Percentiles rank a stretch among this genome's conserved stretches.
Conservation (phyloP, 2,888 invertebrate species). For the Meiosimyza decipiens region DNA sequence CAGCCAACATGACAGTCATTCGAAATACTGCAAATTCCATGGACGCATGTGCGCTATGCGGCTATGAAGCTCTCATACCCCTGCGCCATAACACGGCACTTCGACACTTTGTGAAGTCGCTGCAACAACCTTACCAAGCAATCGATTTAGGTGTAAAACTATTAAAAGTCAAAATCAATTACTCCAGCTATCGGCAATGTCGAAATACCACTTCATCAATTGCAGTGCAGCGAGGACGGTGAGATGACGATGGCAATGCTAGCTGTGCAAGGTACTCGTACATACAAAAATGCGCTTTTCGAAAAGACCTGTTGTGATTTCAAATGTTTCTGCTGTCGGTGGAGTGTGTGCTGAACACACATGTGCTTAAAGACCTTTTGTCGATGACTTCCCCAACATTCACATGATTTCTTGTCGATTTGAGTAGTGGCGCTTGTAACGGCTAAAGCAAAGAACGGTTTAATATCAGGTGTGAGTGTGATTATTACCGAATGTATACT, state of each 20-base stretch:
- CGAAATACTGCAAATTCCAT: neutral
- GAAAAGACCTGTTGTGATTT: constrained; percentile 8
- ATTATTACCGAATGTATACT: no score
- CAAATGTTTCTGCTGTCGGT: neutral
- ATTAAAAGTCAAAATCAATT: constrained; percentile 22
- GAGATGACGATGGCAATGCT: neutral
- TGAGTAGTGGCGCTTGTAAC: constrained; percentile 18
- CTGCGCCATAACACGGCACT: neutral
- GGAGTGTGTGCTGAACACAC: neutral
- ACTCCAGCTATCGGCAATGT: constrained; percentile 21
- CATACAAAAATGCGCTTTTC: neutral
- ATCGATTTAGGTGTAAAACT: constrained; percentile 19
- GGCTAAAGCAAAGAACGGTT: neutral
- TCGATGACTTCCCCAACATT: neutral
- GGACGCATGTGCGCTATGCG: neutral
- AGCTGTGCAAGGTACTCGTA: neutral
- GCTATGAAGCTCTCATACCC: neutral
- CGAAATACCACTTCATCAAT: constrained; percentile 17
- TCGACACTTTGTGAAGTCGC: neutral
- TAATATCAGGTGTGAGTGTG: no score
- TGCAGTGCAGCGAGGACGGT: neutral
- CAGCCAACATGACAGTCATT: neutral
- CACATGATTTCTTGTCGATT: constrained; percentile 2
- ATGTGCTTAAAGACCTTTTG: neutral
- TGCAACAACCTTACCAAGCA: neutral